Evolutionary conservation across 37 sponge, comb jelly and placozoan genomes (phyloP).

Genomic region (Halichondria panicea): DNA sequence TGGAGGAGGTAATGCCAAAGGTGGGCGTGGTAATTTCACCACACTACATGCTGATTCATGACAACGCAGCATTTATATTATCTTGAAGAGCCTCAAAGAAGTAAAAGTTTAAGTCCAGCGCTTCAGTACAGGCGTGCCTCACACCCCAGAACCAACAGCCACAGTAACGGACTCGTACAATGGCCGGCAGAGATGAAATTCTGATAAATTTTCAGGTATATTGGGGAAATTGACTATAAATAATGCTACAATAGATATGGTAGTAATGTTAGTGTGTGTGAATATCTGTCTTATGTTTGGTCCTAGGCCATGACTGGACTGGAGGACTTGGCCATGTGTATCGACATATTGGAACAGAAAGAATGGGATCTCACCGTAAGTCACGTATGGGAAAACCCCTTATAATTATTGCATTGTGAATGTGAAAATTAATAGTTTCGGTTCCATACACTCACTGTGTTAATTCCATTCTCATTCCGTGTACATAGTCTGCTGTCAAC

Average conservation of each 20-base stretch:
- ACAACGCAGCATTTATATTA: no score
- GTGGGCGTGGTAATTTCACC: no score
- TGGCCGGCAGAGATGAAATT: slow-evolving; percentile 58
- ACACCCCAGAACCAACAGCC: no score
- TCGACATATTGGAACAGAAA: slow-evolving; percentile 77
- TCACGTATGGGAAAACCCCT: neutral
- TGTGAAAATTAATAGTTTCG: no score
- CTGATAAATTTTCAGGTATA: slow-evolving; percentile 67
- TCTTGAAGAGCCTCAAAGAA: no score
- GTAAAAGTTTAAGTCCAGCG: no score
- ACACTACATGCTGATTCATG: no score
- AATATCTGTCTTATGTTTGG: neutral
- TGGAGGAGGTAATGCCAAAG: no score
- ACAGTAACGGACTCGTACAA: slow-evolving; percentile 6
- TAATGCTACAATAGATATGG: neutral
- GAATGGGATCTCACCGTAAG: slow-evolving; percentile 86
- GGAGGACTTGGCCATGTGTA: slow-evolving; percentile 73
- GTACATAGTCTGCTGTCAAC: slow-evolving; percentile 59
- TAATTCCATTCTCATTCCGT: no score
- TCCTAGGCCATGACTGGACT: slow-evolving; percentile 84
- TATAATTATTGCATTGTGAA: no score
- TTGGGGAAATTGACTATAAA: neutral
- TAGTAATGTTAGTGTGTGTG: neutral
- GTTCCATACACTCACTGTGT: no score
- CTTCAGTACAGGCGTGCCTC: no score